A percentile compares a stretch with the other conserved stretches of the same genome.
Evolutionary conservation across 2,113 vertebrate genomes (phyloP).

Genomic region (Perca flavescens): DNA sequence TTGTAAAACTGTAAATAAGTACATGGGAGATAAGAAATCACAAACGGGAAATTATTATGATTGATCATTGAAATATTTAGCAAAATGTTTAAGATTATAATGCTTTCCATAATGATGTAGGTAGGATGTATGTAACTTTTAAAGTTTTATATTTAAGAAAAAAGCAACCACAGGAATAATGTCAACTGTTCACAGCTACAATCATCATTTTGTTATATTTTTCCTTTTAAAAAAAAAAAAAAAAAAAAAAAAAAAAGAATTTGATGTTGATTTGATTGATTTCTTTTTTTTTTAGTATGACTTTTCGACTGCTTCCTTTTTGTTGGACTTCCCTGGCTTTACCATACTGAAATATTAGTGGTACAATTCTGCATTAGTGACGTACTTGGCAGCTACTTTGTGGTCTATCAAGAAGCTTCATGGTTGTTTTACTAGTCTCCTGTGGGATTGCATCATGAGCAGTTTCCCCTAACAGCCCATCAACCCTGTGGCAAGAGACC

Average conservation of each 20-base stretch:
- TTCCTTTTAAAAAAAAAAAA: too few relatives aligned
- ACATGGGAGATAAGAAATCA: background rate
- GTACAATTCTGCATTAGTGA: conserved; percentile 15
- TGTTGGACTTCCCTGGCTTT: conserved; percentile 13
- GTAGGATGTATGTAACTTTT: background rate
- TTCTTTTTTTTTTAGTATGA: too few relatives aligned
- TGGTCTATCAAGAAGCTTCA: conserved; percentile 40
- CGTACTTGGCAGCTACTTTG: conserved; percentile 50
- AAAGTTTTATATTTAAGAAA: background rate
- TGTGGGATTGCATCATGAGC: conserved; percentile 63
- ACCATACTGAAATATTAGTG: conserved; percentile 21
- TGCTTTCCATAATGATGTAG: background rate
- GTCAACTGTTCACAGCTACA: background rate
- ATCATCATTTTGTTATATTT: background rate
- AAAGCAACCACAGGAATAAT: background rate
- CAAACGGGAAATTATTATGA: background rate
- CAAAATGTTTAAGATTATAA: background rate
- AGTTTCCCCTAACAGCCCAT: conserved; percentile 45
- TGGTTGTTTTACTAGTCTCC: conserved; percentile 45
- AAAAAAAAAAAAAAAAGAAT: background rate
- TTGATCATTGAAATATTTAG: background rate
- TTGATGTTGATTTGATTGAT: background rate
- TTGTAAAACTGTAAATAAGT: too few relatives aligned
- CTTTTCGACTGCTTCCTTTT: conserved; percentile 5
- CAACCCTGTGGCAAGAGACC: conserved; percentile 51